Percentiles rank a stretch among this genome's conserved stretches.
Evolutionary conservation across 1,140 invertebrate genomes (phyloP).

Genomic region (Proales similis): DNA sequence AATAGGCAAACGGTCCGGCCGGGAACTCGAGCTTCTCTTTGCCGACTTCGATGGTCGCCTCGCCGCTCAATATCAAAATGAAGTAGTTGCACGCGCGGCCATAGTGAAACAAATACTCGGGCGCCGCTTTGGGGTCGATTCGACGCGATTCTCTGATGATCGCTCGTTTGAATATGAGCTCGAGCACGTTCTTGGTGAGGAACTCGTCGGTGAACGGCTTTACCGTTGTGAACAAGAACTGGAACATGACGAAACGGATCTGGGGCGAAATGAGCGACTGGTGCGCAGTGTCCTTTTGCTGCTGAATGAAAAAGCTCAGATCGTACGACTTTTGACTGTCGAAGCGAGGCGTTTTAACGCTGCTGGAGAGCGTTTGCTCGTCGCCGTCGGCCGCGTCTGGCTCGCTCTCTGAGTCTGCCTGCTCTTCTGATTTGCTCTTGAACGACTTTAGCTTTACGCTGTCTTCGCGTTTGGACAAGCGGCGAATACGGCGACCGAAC

Average conservation of each 20-base stretch:
- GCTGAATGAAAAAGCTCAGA: conserved; percentile 33
- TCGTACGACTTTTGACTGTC: conserved; percentile 22
- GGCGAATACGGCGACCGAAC: no score
- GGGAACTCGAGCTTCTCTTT: conserved; percentile 30
- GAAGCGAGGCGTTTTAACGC: no score
- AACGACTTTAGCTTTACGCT: background rate
- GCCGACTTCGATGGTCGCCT: conserved; percentile 29
- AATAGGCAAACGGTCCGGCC: conserved; percentile 37
- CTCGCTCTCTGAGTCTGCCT: background rate
- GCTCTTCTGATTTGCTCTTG: background rate
- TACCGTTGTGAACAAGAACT: conserved; percentile 28
- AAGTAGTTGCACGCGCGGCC: conserved; percentile 30
- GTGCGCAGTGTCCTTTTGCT: conserved; percentile 29
- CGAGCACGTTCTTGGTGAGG: conserved; percentile 30
- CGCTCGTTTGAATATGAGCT: conserved; percentile 24
- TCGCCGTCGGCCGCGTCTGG: background rate
- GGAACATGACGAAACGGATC: conserved; percentile 37
- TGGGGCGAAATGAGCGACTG: conserved; percentile 19
- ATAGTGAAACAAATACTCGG: conserved; percentile 32
- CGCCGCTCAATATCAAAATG: conserved; percentile 24
- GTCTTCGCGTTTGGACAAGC: no score
- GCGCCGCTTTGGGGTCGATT: conserved; percentile 13
- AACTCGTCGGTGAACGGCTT: conserved; percentile 36
- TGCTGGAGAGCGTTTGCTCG: no score
- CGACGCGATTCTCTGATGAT: conserved; percentile 28